A percentile compares a stretch with the other conserved stretches of the same genome.
Conservation (phyloP, 2,113 vertebrate species). For the Tauraco erythrolophus region DNA sequence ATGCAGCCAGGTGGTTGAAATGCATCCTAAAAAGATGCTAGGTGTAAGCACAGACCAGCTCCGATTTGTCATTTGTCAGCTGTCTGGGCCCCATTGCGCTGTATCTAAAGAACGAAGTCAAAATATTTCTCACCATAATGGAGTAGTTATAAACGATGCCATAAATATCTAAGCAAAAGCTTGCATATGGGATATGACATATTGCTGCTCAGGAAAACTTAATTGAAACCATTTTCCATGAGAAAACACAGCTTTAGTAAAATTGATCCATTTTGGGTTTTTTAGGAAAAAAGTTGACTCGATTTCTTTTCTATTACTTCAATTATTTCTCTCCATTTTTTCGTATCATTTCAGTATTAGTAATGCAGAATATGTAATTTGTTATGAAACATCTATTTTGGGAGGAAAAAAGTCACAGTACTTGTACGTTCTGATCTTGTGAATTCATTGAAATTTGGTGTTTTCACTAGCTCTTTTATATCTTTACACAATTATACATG, state of each 20-base stretch:
- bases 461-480: background rate
- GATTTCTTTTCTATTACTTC: background rate
- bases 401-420: background rate
- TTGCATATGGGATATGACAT: conserved; percentile 56
- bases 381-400: background rate
- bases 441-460: background rate
- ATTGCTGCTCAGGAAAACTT: conserved; percentile 51
- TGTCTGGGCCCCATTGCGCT: background rate
- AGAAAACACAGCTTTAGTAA: conserved; percentile 46
- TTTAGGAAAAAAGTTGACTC: background rate
- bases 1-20: conserved; percentile 41
- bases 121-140: conserved; percentile 24
- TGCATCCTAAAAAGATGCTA: background rate
- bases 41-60: background rate
- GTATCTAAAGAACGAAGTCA: conserved; percentile 19
- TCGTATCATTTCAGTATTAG: background rate
- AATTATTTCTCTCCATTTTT: background rate
- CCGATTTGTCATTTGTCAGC: conserved; percentile 39
- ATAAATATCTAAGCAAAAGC: conserved; percentile 60
- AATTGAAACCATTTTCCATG: conserved; percentile 48
- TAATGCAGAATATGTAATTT: background rate
- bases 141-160: conserved; percentile 40
- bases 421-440: background rate
- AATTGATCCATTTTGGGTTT: background rate
- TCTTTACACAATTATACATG: background rate